Base-by-base conservation (phyloP, 92 coral and sea anemone species). In the Diadumene lineata region DNA sequence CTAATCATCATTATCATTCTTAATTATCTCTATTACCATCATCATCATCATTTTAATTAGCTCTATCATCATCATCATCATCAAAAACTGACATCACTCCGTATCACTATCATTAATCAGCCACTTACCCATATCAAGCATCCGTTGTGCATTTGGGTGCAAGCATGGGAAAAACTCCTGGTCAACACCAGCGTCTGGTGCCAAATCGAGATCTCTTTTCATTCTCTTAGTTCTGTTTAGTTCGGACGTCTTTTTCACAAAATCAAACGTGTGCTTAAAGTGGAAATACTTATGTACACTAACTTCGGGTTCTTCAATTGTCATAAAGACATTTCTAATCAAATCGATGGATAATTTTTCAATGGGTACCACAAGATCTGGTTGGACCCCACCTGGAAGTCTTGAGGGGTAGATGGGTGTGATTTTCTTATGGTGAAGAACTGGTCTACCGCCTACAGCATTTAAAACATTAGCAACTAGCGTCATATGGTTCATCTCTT, bases 361-460 rank as follows among this genome's bases (percentile, higher is more conserved):
- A 11, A 91, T 71, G 7, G 97, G 89, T 31, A 91, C 83, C 15
- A 78, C 61, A 50, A 88, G 34, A 15, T 78, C 70, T 11, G 93
- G 93, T 22, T 91, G 97, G 23, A 91, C 84, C 11, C 92, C 93
- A 1, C 93, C 97, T 0, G 93, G 97, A 4, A 91, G 73, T n/a
- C 89, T 84, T 11, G 93, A 72, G 31, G 97, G 97, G 51, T 91
- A 91, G 18, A 28, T 43, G 0, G 79, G 81, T 28, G 81, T 72
- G 46, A 91, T 78, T 34, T 79, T 76, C 56, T 70, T 77, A 24
- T 70, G 67, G 56, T 68, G 70, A 10, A 88, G 43, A 1, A 73
- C 70, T 0, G 97, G 97, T 17, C 79, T 74, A 0, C 93, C 93
- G 1, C 86, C 97, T 31, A 92, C 76, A 11, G 97, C 97, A 38